Base-by-base conservation (phyloP, 1,140 invertebrate species). In the Halictus rubicundus region DNA sequence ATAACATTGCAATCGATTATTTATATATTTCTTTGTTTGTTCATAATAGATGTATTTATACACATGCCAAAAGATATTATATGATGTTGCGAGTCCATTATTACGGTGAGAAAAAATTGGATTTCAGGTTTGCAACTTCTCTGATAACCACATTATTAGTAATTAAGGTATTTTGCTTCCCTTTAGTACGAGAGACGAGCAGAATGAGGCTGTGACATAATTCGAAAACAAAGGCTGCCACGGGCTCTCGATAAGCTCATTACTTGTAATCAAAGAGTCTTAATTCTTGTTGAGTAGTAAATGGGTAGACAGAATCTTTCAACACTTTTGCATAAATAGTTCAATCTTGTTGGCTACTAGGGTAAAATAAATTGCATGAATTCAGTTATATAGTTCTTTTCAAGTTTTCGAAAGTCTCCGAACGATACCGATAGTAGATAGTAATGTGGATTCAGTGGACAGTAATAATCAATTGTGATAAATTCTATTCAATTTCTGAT, bases 211-310 rank as follows among this genome's bases (percentile, higher is more conserved):
- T 25, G 57, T 25, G 57, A 14, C 57, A 59, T 59, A 59, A 59
- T 59, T 59, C 57, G 12, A 25, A 59, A 59, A 59, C 57, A 25
- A 59, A 59, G n/a, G 23, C n/a, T 59, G 57, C 23, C 57, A 4
- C 23, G 23, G 12, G 10, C 57, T 25, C 8, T 59, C 23, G 23
- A 25, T 59, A 59, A 59, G 57, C 57, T n/a, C 10, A 59, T 59
- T 59, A 59, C 57, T 25, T 25, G n/a, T 59, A 25, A 59, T 59
- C 57, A 59, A 59, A 59, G 57, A 59, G 57, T 59, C 57, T 59
- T 59, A 59, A 59, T 59, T 59, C 57, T 25, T 23, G n/a, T 59
- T 25, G 57, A 59, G 57, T 59, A 59, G 5, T 59, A 25, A 59
- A 9, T n/a, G 19, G n/a, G 8, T n/a, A 57, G 54, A n/a, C 54